Evolutionary conservation across 2,888 invertebrate species (phyloP), one percentile per base, ranked within the genome.

Genomic region (Mythimna vitellina): DNA sequence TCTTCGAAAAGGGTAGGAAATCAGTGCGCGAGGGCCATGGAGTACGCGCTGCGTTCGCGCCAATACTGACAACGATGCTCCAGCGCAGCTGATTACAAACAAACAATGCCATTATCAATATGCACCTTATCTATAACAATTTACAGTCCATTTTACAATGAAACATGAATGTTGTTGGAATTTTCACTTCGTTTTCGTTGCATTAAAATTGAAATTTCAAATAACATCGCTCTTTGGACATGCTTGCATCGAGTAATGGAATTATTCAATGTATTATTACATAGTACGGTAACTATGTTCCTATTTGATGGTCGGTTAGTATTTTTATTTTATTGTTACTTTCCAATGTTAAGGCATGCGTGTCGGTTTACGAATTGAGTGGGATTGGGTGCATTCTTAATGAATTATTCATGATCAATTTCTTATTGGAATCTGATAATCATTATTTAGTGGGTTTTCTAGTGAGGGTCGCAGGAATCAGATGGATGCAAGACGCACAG

Each of bases 41-140:
- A 87, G 88, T 89, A 75, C 86, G 84, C 90, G 89, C 93, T 87
- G 87, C 89, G 92, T 91, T 90, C 92, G 91, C 92, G 91, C 92
- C 89, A 88, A 91, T 84, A 93, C 93, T 93, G 93, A 92, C 91
- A 91, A 90, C 90, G 90, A 89, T 85, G 89, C 88, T 88, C 86
- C 54, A 9, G 46, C 82, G 61, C 93, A 94, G 93, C 93, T 94
- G 94, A 92, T 92, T 89, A 81, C 87, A 81, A 86, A 85, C 78
- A 72, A 42, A 65, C 65, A 35, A 32, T 56, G 51, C 53, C 85
- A 85, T 84, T 80, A 77, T 74, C 80, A 89, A 80, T 85, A 76
- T 77, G 69, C 81, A 87, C 84, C 73, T 86, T 87, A 74, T 54
- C 5, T 0, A 0, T 3, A 42, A 14, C 1, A 0, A 0, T 0